Base-by-base conservation (phyloP, 2,888 invertebrate genomes). In the Syrista parreyssii region DNA sequence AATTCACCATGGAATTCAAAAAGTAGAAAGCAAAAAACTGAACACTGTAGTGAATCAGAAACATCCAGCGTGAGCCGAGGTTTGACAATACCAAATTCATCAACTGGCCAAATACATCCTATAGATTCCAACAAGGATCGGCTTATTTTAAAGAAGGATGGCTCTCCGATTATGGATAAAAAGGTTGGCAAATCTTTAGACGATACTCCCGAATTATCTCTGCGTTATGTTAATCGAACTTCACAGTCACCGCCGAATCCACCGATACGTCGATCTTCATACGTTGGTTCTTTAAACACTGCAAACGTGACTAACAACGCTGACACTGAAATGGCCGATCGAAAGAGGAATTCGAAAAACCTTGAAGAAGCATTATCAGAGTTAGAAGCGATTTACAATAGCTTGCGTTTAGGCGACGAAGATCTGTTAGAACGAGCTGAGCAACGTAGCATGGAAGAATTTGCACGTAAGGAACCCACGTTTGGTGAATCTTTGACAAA, bases 371-470 rank as follows among this genome's bases (percentile, higher is more conserved):
- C 98, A 76, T 93, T 98, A 34, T 95, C 95, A 86, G 98, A 98
- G 91, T 91, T 98, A 77, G 98, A 98, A 92, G 96, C 96, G n/a
- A 97, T 98, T 88, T 97, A 97, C 89, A 96, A 97, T 85, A 97
- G 97, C 86, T 93, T 98, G 78, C 95, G 95, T n/a, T 92, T 97
- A 75, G 96, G 95, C 0, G 97, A 97, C 88, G 96, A 96, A 89
- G 96, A 96, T 91, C 93, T 97, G 79, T 90, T 97, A 76, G 96
- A 96, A 88, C 93, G 96, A 87, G 96, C 96, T 15, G 96, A 96
- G 90, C 93, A 95, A 79, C 93, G 96, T 79, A 89, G 96, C 95
- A 91, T 91, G 94, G 86, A 94, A 93, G 92, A 94, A 93, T 83
- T 86, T 80, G 12, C 88, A 89, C 76, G 90, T 90, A 80, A 80